A percentile compares a stretch with the other conserved stretches of the same genome.
phyloP scores from a whole-genome alignment of 2,113 vertebrate genomes.

The Calidris pugnax region DNA sequence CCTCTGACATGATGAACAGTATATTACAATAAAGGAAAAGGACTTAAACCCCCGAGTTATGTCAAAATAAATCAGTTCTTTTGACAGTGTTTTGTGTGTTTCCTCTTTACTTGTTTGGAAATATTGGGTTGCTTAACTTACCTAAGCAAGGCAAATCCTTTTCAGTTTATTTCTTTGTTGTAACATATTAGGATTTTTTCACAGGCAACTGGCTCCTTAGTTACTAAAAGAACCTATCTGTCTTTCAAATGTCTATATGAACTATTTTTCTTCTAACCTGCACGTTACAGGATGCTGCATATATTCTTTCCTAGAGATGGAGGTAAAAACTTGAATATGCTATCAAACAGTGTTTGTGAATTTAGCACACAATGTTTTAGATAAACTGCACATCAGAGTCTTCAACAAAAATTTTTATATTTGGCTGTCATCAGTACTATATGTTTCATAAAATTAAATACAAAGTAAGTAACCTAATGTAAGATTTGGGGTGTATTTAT shows the following conservation, averaged over 20 bases:
- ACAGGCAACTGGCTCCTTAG: not conserved
- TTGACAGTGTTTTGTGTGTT: not conserved
- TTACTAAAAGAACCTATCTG: not conserved
- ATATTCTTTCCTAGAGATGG: not conserved
- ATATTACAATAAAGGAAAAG: not conserved
- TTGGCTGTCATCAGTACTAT: not conserved
- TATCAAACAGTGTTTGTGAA: not conserved
- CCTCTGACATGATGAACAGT: not conserved
- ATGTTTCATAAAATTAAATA: not conserved
- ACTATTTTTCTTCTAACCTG: not conserved
- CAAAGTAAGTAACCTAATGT: not conserved
- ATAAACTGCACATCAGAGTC: not conserved
- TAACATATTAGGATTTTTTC: not conserved
- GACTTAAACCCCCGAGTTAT: not conserved
- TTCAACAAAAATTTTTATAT: not conserved
- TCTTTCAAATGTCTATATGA: not conserved
- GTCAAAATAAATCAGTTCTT: not conserved
- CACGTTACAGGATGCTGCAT: not conserved
- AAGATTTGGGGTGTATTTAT: not conserved
- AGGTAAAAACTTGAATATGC: not conserved
- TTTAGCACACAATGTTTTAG: not conserved
- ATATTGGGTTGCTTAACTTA: not conserved
- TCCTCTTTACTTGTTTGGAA: not conserved
- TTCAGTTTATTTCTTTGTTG: not conserved
- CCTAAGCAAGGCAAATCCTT: not conserved